Base-by-base conservation (phyloP, 2,797 vertebrate species). In the Gobio occitaniae region DNA sequence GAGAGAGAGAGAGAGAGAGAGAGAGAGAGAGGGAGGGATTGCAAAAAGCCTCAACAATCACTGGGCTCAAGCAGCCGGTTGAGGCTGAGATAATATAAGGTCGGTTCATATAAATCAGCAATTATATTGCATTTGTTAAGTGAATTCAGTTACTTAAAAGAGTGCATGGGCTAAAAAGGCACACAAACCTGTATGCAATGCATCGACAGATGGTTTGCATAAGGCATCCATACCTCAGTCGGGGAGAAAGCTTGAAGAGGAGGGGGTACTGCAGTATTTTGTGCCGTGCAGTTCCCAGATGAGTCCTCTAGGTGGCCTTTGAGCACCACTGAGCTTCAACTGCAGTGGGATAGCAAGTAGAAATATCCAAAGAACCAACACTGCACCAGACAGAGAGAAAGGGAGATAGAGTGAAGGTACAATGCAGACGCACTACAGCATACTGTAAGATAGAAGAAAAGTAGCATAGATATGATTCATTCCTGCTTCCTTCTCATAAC, bases 211-310 rank as follows among this genome's bases (percentile, higher is more conserved):
- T 84, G 85, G 79, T 85, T 80, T 78, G 84, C 52, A 65, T 78
- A 78, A 86, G 78, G 52, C 82, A 54, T 75, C 12, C 86, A 76
- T 75, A 86, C 80, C 82, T 59, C 80, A 80, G 50, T 38, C 52
- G 38, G 54, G 59, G 69, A 84, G 71, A 66, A 79, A 78, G 44
- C 17, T 82, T 76, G 72, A 74, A 7, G 25, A 68, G 80, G 50
- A 71, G 71, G 69, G 74, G 50, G 66, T 86, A 90, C 93, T 93
- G 93, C 93, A 92, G 92, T 90, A 88, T 89, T 94, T 93, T 87
- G 79, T 84, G 48, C 41, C 56, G 41, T 92, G 92, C 87, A 94
- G 88, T 93, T 91, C 89, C 80, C 29, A 16, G 2, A 19, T 84
- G 68, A 71, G 86, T 54, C 91, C 93, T 78, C 86, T 93, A 91